A percentile compares a stretch with the other conserved stretches of the same genome.
Conservation (phyloP, 1,140 invertebrate genomes). For the Trachymyrmex septentrionalis region DNA sequence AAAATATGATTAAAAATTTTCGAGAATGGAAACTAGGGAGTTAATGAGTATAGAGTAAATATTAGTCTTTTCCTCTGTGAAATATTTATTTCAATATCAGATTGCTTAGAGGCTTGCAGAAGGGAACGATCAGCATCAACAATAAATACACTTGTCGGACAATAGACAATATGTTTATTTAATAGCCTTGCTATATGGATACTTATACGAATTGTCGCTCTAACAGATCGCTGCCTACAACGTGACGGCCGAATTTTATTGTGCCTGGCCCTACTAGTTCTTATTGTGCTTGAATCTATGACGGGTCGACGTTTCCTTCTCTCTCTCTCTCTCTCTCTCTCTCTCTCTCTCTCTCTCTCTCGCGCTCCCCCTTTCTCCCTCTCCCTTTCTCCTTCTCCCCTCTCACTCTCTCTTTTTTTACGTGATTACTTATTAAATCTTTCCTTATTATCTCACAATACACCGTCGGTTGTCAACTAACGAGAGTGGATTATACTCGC, state of each 20-base stretch:
- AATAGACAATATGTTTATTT: constrained; percentile 87
- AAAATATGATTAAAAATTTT: constrained; percentile 9
- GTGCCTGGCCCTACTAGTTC: constrained; percentile 86
- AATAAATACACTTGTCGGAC: constrained; percentile 80
- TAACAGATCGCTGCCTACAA: constrained; percentile 86
- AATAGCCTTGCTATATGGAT: constrained; percentile 85
- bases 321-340: too few relatives aligned
- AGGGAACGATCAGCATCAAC: constrained; percentile 69
- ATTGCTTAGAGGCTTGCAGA: constrained; percentile 60
- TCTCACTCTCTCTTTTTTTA: constrained; percentile 63
- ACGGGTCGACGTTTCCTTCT: constrained; percentile 82
- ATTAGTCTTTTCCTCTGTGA: constrained; percentile 19
- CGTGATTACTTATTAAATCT: constrained; percentile 66
- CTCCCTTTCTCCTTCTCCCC: too few relatives aligned
- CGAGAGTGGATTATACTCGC: constrained; percentile 66
- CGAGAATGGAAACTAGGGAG: not conserved
- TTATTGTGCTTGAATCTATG: constrained; percentile 86
- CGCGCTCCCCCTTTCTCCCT: too few relatives aligned
- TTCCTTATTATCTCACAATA: constrained; percentile 42
- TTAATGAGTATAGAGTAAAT: not conserved
- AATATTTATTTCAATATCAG: constrained; percentile 65
- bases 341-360: constrained; percentile 37
- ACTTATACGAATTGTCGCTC: constrained; percentile 85
- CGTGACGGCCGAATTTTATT: constrained; percentile 86
- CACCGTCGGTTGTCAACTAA: constrained; percentile 61